These are phyloP conservation scores for Conomelus anceps DNA, from an alignment of 2,888 invertebrate genomes.

Conservation along the genomic window DNA sequence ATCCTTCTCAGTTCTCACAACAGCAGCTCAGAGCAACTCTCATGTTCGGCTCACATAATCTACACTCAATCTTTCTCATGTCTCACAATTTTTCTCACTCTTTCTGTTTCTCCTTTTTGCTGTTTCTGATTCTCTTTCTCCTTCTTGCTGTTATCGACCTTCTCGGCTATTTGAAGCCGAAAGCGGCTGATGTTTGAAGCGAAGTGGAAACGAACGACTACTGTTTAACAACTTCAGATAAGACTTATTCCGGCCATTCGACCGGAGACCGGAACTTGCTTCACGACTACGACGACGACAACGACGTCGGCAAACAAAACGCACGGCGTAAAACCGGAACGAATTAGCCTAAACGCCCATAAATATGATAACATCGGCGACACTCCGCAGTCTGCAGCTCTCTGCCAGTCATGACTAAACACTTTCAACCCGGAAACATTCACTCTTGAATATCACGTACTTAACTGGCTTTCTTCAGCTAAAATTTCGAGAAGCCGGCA, in stretches of 20 bases:
- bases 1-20: no score
- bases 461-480: background rate
- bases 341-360: background rate
- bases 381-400: no score
- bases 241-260: background rate
- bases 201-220: background rate
- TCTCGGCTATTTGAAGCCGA: background rate
- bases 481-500: background rate
- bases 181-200: background rate
- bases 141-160: background rate
- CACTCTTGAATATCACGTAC: background rate
- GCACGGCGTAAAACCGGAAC: background rate
- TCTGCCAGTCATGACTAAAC: background rate
- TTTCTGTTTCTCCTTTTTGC: background rate
- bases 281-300: no score
- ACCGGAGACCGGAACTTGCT: background rate
- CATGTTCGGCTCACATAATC: no score
- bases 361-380: background rate
- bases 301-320: background rate
- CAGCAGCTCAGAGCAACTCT: no score
- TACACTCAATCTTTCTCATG: no score
- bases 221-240: background rate
- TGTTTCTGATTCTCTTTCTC: background rate
- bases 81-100: background rate
- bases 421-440: background rate